Evolutionary conservation across 2,888 invertebrate species (phyloP), one percentile per base, ranked within the genome.

Genomic region (Drosophila nigritarsus): DNA sequence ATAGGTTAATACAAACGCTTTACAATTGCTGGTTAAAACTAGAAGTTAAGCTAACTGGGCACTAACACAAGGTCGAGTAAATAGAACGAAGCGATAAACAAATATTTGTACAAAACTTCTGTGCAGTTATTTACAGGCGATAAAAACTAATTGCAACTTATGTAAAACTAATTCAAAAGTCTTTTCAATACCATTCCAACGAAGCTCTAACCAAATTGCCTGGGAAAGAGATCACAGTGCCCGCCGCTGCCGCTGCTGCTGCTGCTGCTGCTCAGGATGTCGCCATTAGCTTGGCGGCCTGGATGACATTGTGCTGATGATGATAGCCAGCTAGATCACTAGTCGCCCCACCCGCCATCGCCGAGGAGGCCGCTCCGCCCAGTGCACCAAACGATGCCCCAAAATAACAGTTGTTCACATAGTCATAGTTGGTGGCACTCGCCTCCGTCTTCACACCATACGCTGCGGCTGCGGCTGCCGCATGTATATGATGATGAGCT

Each of bases 241-340:
- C 65, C 15, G 48, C 40, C 32, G 13, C 29, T 32, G 60, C 75
- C 9, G 18, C 34, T 36, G 58, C 73, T 7, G 51, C 34, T 36
- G 58, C 73, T 7, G 51, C 50, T 32, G 36, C 24, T 34, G 61
- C 73, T 94, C 96, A 97, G 93, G 97, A 96, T 65, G 97, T 96
- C 15, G 97, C 97, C 95, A 97, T 96, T 75, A 97, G 94, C 92
- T 97, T 97, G 65, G 97, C 96, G 70, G 97, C 96, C 74, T 96
- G 96, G 48, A 97, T 96, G 77, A 97, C 97, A 94, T 97, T 97
- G 91, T 97, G 96, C 92, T 97, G 97, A 93, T 97, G 97, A 91
- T 97, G 96, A 93, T 96, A 96, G 34, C 96, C 96, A 74, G 95
- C 95, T 79, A 95, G 94, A 77, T 96, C 96, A 53, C 94, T 94